Evolutionary conservation across 64 coral and sea anemone species (phyloP).

Genomic region (Platygyra sinensis): DNA sequence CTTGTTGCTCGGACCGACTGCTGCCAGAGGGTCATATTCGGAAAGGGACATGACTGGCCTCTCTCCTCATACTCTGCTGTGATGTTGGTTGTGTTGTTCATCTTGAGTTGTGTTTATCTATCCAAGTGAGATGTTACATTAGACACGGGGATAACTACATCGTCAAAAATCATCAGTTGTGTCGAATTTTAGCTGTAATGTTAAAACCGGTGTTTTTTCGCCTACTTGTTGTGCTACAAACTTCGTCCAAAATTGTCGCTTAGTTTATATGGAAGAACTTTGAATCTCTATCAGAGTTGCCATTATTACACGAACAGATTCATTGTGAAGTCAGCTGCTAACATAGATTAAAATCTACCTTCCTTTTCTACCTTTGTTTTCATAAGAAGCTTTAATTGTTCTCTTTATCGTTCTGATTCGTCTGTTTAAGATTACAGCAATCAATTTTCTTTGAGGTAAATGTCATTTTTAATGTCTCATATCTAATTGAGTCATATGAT

Average conservation of each 20-base stretch:
- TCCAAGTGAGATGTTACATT: neutral
- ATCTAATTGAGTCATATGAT: neutral
- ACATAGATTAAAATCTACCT: neutral
- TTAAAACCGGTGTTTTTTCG: neutral
- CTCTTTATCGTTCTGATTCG: neutral
- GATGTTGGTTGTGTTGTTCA: constrained; percentile 15
- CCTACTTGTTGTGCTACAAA: neutral
- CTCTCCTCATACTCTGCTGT: neutral
- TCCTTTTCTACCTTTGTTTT: neutral
- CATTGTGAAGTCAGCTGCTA: neutral
- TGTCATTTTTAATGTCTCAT: neutral
- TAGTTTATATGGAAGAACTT: neutral
- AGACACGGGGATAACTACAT: neutral
- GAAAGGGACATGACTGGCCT: neutral
- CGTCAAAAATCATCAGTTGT: neutral
- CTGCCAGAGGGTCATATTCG: neutral
- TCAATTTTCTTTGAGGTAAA: neutral
- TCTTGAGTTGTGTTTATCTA: neutral
- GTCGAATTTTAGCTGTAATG: neutral
- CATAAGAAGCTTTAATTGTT: neutral
- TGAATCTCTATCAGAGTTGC: neutral
- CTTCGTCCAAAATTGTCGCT: neutral
- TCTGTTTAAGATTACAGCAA: constrained; percentile 7
- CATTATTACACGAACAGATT: neutral
- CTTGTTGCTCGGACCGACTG: neutral